Conservation (phyloP, 2,113 vertebrate species). For the Laticauda laticaudata region DNA sequence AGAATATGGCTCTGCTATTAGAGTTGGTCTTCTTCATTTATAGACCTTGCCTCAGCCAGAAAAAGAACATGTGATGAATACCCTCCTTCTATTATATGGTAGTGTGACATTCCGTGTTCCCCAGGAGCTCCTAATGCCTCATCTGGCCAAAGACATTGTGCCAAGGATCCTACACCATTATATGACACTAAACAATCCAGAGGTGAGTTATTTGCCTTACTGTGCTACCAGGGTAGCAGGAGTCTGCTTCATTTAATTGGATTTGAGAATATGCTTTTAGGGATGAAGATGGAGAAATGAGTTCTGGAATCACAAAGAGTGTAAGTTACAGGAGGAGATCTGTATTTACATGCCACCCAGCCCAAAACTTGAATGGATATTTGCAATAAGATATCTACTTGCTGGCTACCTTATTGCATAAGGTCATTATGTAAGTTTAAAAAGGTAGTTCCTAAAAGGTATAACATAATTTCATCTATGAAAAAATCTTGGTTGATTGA, state of each 20-base stretch:
- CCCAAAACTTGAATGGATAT: background rate
- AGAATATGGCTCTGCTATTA: background rate
- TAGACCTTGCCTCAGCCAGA: background rate
- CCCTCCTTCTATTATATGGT: background rate
- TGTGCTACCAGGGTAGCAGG: background rate
- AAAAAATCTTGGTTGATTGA: background rate
- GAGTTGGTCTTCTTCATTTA: too few relatives aligned
- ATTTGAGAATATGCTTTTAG: background rate
- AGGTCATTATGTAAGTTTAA: background rate
- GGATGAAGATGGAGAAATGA: background rate
- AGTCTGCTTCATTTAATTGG: background rate
- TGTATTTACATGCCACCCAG: background rate
- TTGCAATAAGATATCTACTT: background rate
- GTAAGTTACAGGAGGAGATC: background rate
- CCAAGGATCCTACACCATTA: slow-evolving; percentile 16
- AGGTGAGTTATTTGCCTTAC: slow-evolving; percentile 2
- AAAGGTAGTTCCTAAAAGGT: background rate
- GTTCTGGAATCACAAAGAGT: background rate
- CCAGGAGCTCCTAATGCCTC: background rate
- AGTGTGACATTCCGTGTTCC: background rate
- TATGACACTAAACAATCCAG: background rate
- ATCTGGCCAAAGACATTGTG: background rate
- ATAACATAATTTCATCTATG: background rate
- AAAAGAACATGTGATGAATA: background rate
- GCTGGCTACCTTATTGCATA: background rate